Percentiles rank a stretch among this genome's conserved stretches.
Conservation (phyloP, 2,888 invertebrate species). For the Schrankia costaestrigalis region DNA sequence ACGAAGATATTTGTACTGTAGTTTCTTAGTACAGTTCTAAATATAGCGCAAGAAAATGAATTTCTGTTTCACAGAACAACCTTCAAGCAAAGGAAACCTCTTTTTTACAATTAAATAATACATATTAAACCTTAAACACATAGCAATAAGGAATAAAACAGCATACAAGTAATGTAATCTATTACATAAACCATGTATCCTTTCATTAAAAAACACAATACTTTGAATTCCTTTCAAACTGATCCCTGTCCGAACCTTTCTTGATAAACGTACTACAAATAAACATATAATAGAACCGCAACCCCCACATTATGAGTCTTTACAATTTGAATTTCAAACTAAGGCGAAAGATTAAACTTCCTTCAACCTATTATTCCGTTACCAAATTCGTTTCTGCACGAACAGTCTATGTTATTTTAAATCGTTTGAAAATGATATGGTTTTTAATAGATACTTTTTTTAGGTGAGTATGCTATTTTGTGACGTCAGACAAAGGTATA, state of each 20-base stretch:
- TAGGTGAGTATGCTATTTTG: too few relatives aligned
- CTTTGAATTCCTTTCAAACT: constrained; percentile 1
- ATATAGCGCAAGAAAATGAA: too few relatives aligned
- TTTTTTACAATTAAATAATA: too few relatives aligned
- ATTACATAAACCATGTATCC: too few relatives aligned
- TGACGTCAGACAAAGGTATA: too few relatives aligned
- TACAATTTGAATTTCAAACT: constrained; percentile 42
- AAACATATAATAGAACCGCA: constrained; percentile 18
- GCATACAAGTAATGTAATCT: too few relatives aligned
- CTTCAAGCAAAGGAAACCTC: too few relatives aligned
- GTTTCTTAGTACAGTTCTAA: too few relatives aligned
- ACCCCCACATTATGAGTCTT: constrained; percentile 23
- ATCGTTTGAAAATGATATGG: constrained; percentile 6
- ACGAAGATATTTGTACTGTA: too few relatives aligned
- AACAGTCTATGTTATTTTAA: constrained; percentile 13
- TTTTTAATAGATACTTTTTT: constrained; percentile 8
- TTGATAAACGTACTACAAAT: constrained; percentile 11
- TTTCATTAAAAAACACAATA: background rate
- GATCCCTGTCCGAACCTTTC: background rate
- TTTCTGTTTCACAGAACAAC: too few relatives aligned
- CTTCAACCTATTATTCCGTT: constrained; percentile 28
- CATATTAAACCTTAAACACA: too few relatives aligned
- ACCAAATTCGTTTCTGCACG: constrained; percentile 33
- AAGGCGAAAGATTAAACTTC: constrained; percentile 33
- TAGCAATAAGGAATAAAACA: too few relatives aligned